Conservation (phyloP, 1,140 invertebrate genomes). For the Drosophila saltans region DNA sequence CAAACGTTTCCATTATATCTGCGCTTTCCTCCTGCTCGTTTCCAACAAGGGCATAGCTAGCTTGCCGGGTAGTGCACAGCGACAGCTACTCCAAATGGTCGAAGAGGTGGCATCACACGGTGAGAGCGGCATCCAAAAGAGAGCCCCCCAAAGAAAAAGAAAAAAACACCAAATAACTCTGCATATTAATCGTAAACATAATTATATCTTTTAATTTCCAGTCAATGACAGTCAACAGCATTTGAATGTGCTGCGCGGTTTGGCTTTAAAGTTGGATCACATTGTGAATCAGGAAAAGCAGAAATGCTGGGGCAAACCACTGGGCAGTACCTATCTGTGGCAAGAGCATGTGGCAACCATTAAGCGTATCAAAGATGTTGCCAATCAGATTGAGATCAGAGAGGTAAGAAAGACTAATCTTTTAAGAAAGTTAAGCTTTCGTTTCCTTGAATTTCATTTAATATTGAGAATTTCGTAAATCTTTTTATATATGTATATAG, state of each 20-base stretch:
- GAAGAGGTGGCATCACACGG: conserved; percentile 96
- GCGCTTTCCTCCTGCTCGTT: conserved; percentile 94
- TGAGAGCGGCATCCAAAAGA: conserved; percentile 68
- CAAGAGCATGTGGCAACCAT: conserved; percentile 93
- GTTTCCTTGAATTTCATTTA: no score
- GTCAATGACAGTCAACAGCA: conserved; percentile 95
- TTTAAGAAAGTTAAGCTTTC: no score
- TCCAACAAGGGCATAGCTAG: conserved; percentile 90
- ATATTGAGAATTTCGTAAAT: no score
- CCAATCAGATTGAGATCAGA: conserved; percentile 90
- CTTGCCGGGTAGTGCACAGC: conserved; percentile 96
- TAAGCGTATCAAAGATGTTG: conserved; percentile 91
- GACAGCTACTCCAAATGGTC: conserved; percentile 95
- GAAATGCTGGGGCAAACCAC: conserved; percentile 92
- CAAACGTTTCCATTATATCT: conserved; percentile 97
- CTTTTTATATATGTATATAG: conserved; percentile 55
- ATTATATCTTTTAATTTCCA: conserved; percentile 76
- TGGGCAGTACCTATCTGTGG: conserved; percentile 95
- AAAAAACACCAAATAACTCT: not conserved
- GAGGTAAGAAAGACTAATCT: conserved; percentile 84
- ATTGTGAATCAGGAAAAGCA: conserved; percentile 86
- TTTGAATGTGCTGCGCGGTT: conserved; percentile 90
- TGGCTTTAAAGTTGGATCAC: conserved; percentile 90
- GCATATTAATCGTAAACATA: no score
- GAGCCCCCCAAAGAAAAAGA: no score